Evolutionary conservation across 2,888 invertebrate species (phyloP).

Genomic region (Ephialtes manifestator): DNA sequence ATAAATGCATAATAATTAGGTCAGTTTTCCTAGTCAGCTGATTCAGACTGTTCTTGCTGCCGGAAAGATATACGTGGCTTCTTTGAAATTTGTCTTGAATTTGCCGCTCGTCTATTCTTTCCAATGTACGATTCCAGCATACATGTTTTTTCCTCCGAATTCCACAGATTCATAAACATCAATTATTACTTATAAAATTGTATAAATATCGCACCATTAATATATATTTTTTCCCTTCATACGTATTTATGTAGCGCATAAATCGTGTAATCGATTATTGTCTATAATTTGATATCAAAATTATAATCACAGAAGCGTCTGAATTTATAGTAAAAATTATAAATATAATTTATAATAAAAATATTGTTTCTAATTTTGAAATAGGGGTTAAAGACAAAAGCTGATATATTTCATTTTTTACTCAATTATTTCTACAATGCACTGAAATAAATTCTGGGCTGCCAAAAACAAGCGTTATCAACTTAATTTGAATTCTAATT

Average conservation of each 20-base stretch:
- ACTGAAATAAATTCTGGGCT: too few species aligned
- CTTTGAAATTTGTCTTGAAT: conserved; percentile 77
- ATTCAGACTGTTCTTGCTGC: conserved; percentile 70
- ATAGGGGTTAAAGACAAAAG: too few species aligned
- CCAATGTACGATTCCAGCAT: neutral
- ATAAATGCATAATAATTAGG: conserved; percentile 86
- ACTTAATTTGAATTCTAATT: too few species aligned
- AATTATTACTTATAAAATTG: neutral
- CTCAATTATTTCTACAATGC: neutral
- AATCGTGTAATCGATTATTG: too few species aligned
- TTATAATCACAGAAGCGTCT: too few species aligned
- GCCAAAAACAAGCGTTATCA: too few species aligned
- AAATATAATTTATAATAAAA: too few species aligned
- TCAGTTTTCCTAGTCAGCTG: conserved; percentile 86
- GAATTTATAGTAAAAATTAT: too few species aligned
- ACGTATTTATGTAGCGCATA: too few species aligned
- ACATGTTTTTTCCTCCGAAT: neutral
- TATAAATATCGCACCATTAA: neutral
- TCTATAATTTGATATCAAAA: too few species aligned
- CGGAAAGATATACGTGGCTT: conserved; percentile 71
- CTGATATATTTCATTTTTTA: neutral
- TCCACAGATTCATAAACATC: neutral
- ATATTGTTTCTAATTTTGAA: too few species aligned
- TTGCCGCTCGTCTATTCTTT: conserved; percentile 60
- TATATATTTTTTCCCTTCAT: too few species aligned